Conservation (phyloP, 2,113 vertebrate genomes). For the Beaufortia kweichowensis region DNA sequence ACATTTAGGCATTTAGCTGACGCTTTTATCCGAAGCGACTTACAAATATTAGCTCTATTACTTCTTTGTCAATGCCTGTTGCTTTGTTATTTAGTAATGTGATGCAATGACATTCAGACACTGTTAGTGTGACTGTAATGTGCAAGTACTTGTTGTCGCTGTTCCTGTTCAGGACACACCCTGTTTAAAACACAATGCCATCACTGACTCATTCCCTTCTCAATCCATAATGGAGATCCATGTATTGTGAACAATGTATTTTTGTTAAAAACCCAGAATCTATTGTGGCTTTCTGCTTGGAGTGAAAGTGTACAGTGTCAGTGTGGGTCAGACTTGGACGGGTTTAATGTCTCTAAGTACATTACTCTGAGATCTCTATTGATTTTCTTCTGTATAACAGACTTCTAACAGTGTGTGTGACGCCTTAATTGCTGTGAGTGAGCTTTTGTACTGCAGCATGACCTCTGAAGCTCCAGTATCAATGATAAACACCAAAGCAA, state of each 20-base stretch:
- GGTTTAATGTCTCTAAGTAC: background rate
- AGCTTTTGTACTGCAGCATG: background rate
- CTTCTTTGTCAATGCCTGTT: background rate
- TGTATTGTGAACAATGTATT: slow-evolving; percentile 14
- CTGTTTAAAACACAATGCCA: slow-evolving; percentile 13
- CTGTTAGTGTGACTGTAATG: background rate
- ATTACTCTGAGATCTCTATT: background rate
- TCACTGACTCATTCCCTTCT: slow-evolving; percentile 14
- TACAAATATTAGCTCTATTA: too few relatives aligned
- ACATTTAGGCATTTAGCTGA: too few relatives aligned
- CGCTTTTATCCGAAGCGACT: too few relatives aligned
- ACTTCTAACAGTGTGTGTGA: slow-evolving; percentile 11
- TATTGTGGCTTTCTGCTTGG: background rate
- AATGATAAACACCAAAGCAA: background rate
- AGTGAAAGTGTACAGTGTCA: background rate
- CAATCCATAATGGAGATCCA: background rate
- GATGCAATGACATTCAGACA: background rate
- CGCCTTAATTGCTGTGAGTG: background rate
- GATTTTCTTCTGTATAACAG: background rate
- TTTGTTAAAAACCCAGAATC: background rate
- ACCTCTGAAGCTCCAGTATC: background rate
- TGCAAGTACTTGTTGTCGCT: background rate
- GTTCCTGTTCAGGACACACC: background rate
- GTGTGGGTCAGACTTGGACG: background rate
- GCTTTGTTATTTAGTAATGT: too few relatives aligned